Conservation (phyloP, 2,113 vertebrate species). For the Pseudorasbora parva region DNA sequence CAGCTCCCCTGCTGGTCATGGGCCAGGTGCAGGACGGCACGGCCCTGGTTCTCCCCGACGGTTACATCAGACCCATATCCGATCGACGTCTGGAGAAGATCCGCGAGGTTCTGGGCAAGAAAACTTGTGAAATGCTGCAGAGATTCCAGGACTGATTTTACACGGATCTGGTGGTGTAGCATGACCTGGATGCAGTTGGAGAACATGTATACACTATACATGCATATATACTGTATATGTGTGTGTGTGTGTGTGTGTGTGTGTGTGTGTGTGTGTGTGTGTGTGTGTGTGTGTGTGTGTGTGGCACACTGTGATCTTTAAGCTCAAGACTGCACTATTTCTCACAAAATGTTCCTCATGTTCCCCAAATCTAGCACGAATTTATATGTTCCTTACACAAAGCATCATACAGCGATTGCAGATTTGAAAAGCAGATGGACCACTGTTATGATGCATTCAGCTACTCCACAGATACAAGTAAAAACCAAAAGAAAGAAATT, state of each 20-base stretch:
- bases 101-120: slow-evolving; percentile 84
- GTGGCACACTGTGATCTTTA: background rate
- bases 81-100: slow-evolving; percentile 90
- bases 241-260: too few species aligned
- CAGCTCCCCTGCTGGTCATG: slow-evolving; percentile 90
- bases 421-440: too few species aligned
- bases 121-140: slow-evolving; percentile 81
- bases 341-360: background rate
- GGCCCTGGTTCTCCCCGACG: slow-evolving; percentile 88
- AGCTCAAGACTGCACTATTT: background rate
- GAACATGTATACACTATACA: too few species aligned
- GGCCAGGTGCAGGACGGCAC: slow-evolving; percentile 92
- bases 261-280: too few species aligned
- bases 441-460: background rate
- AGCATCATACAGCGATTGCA: background rate
- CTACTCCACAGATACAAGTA: background rate
- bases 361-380: too few species aligned
- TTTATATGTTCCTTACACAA: background rate
- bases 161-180: too few species aligned
- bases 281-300: too few species aligned
- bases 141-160: slow-evolving; percentile 79
- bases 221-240: too few species aligned
- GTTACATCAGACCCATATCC: slow-evolving; percentile 84
- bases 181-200: too few species aligned
- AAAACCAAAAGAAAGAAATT: too few species aligned